Evolutionary conservation across 2,113 vertebrate species (phyloP), one percentile per base, ranked within the genome.

Genomic region (Solea solea): DNA sequence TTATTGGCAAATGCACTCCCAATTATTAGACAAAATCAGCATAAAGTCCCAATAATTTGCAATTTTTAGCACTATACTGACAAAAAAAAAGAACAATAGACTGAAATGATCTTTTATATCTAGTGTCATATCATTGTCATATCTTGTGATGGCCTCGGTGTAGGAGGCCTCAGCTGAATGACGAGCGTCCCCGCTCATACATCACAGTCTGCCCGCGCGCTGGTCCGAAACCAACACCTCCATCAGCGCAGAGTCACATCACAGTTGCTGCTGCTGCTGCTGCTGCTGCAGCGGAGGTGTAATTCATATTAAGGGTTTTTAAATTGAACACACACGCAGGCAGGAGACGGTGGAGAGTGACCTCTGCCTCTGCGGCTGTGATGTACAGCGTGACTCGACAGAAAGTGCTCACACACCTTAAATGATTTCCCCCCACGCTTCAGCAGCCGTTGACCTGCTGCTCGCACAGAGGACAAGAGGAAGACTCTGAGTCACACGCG

Each of bases 381-480:
- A 81, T 79, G 42, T 73, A 59, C 25, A 41, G 69, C 62, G 1
- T 72, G 78, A 64, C 70, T 80, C 67, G 0, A 57, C 73, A 67
- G 76, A 78, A 82, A 68, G 61, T 21, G 60, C 80, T 85, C 73
- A 44, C 73, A 60, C 73, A 60, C 61, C 34, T 67, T 16, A 51
- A 78, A 74, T 63, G 65, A 65, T 71, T 80, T 78, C 21, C 21
- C 21, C 34, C 64, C 50, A 54, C 41, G 69, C 62, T 74, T 64
- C 62, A 58, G 81, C 62, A 57, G 78, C 25, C 9, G 50, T 54
- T 15, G 58, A 72, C 67, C 69, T 46, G 54, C 8, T 11, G 68
- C 40, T 16, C 49, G 40, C 65, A 45, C 34, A 70, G 13, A 64
- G 65, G 81, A 84, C 57, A 10, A 66, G 49, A 57, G 61, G 58